Evolutionary conservation across 2,888 invertebrate genomes (phyloP).

Genomic region (Agriopis aurantiaria): DNA sequence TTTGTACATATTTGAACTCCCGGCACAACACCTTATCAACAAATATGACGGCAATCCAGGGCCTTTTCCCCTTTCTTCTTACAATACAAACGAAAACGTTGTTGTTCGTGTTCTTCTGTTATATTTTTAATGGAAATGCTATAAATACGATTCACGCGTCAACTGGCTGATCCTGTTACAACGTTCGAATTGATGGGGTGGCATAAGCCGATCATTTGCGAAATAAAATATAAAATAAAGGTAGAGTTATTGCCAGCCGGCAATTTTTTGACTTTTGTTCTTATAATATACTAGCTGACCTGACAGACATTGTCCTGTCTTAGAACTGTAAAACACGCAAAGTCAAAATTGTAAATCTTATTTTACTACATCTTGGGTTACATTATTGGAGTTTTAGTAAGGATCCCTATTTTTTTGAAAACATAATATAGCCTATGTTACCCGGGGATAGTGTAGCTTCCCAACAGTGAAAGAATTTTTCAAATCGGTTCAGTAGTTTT

Average conservation of each 20-base stretch:
- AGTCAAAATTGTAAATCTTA: too few relatives aligned
- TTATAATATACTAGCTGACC: too few relatives aligned
- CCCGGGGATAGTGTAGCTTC: too few relatives aligned
- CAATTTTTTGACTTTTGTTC: slow-evolving; percentile 30
- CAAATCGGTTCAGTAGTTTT: too few relatives aligned
- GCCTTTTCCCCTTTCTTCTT: slow-evolving; percentile 50
- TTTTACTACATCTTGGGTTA: too few relatives aligned
- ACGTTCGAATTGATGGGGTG: slow-evolving; percentile 76
- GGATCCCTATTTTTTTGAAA: too few relatives aligned
- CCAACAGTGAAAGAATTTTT: too few relatives aligned
- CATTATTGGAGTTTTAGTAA: too few relatives aligned
- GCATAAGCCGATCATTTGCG: slow-evolving; percentile 79
- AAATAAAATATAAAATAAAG: slow-evolving; percentile 66
- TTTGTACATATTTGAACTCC: background rate
- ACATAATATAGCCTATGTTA: too few relatives aligned
- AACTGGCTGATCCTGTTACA: slow-evolving; percentile 78
- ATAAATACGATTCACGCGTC: slow-evolving; percentile 76
- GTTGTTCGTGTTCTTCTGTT: slow-evolving; percentile 41
- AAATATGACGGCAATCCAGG: slow-evolving; percentile 60
- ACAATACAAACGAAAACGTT: slow-evolving; percentile 46
- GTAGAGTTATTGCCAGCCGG: slow-evolving; percentile 26
- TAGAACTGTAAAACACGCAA: too few relatives aligned
- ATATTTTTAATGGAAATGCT: slow-evolving; percentile 67
- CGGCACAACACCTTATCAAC: background rate
- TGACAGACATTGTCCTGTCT: too few relatives aligned